Evolutionary conservation across 2,797 vertebrate genomes (phyloP), one percentile per base, ranked within the genome.

Genomic region (Rhinophrynus dorsalis): DNA sequence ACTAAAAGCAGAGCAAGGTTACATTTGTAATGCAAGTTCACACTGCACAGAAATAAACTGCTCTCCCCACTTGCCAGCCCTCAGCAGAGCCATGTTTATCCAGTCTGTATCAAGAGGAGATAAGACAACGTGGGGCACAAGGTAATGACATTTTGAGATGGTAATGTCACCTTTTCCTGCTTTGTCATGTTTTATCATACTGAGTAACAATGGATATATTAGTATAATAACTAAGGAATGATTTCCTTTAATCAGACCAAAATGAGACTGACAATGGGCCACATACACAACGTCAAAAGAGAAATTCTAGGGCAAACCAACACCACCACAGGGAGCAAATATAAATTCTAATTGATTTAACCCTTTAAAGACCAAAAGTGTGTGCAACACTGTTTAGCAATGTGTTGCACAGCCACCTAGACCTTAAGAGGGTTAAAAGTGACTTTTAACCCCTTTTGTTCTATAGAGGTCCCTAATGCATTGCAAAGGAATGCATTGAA

Each of bases 1-100:
- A 71, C 59, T 64, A 30, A 47, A 56, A 63, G 57, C 68, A 64
- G 51, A 71, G 68, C 68, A 63, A 56, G 68, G 59, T 64, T 64
- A 71, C 60, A 64, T 64, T 64, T 71, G 68, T 64, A 57, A 64
- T 57, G 42, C 40, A 64, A 50, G 52, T 48, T 56, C 59, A 71
- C 68, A 71, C 52, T 37, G 32, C 47, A 45, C 67, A 70, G 52
- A 64, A 71, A 64, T 71, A 64, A 71, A 64, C 51, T 38, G 40
- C 32, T 21, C 51, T 8, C n/a, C 15, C 15, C 30, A 38, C 17
- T 38, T 51, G 40, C 68, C 21, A 47, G 68, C 18, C 50, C n/a
- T 5, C 23, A 24, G 21, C n/a, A 21, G 15, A 55, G 40, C 23
- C 33, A 23, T 48, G 23, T 50, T 57, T 37, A 56, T 13, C 38